Evolutionary conservation across 1,140 invertebrate species (phyloP).

Genomic region (Oryctes rhinoceros): DNA sequence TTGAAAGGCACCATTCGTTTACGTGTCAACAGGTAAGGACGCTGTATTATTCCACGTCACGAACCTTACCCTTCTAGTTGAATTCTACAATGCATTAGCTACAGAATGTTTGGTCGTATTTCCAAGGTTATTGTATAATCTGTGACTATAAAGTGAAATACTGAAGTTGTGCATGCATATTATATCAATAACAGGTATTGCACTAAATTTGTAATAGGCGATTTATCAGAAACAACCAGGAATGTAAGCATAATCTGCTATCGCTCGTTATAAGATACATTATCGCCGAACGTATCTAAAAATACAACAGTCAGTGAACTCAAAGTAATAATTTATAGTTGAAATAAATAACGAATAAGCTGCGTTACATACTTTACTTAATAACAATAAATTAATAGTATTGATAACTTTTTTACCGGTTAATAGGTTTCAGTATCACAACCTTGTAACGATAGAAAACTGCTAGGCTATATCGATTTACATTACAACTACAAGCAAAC

Average conservation of each 20-base stretch:
- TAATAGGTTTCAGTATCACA: background rate
- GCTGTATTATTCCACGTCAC: too few relatives aligned
- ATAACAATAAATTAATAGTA: constrained; percentile 19
- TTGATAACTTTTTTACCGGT: background rate
- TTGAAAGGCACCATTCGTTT: too few relatives aligned
- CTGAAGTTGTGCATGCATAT: too few relatives aligned
- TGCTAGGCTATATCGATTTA: background rate
- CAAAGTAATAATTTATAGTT: background rate
- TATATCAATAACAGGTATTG: too few relatives aligned
- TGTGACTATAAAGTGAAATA: too few relatives aligned
- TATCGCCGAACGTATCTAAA: background rate
- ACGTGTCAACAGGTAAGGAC: too few relatives aligned
- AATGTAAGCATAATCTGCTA: background rate
- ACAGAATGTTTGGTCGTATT: too few relatives aligned
- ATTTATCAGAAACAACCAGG: background rate
- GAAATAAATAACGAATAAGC: background rate
- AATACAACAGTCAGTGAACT: constrained; percentile 1
- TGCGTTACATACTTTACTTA: background rate
- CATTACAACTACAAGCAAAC: background rate
- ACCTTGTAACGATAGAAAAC: background rate
- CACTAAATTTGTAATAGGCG: background rate
- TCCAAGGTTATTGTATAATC: too few relatives aligned
- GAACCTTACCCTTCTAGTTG: too few relatives aligned
- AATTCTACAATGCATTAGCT: too few relatives aligned
- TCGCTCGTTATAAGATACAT: background rate